Evolutionary conservation across 2,797 vertebrate genomes (phyloP).

Genomic region (Sparus aurata): DNA sequence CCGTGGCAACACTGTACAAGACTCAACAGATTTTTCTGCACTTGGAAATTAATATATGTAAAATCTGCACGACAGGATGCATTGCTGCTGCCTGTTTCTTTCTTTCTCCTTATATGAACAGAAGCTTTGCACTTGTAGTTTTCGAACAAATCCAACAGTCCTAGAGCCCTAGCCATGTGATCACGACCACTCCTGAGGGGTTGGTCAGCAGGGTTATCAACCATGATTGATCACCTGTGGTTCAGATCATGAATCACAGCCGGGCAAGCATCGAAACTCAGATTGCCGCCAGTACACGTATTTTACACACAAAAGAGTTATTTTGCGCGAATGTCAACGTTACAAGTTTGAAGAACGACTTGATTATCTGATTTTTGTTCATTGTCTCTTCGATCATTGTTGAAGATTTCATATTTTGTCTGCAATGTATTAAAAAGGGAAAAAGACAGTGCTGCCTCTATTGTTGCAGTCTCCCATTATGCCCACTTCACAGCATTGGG

Average conservation of each 20-base stretch:
- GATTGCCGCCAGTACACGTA: not conserved
- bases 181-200: not conserved
- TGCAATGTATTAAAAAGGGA: not conserved
- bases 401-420: not conserved
- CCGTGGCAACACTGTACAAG: not conserved
- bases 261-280: not conserved
- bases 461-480: constrained; percentile 20
- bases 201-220: not conserved
- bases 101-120: not conserved
- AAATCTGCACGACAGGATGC: not conserved
- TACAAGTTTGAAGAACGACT: not conserved
- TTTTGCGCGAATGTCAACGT: not conserved
- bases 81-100: not conserved
- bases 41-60: not conserved
- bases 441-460: not conserved
- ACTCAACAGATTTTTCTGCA: not conserved
- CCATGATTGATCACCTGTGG: not conserved
- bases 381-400: not conserved
- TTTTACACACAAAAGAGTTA: not conserved
- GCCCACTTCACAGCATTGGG: constrained; percentile 23
- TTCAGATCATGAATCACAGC: not conserved
- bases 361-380: not conserved
- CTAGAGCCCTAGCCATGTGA: not conserved
- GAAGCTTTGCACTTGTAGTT: not conserved
- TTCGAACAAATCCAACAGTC: not conserved